Percentiles rank a stretch among this genome's conserved stretches.
phyloP scores from a whole-genome alignment of 2,113 vertebrate species.

The Anser brachyrhynchus region DNA sequence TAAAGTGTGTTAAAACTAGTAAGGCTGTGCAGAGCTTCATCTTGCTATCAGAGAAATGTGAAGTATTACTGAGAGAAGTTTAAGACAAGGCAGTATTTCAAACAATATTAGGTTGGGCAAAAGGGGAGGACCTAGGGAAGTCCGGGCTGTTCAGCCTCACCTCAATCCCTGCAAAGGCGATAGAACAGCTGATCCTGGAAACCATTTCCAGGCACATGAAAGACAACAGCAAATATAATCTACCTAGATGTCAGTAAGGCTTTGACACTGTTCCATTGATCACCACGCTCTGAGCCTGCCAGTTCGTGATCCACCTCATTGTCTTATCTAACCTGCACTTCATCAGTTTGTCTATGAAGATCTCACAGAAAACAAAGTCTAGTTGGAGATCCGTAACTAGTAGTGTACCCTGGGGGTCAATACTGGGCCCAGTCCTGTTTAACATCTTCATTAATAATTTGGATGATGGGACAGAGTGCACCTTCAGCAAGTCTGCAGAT shows the following conservation, averaged over 20 bases:
- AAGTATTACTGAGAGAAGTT: neutral
- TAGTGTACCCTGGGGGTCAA: neutral
- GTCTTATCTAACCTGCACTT: too few relatives aligned
- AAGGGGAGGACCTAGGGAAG: neutral
- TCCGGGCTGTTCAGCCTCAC: neutral
- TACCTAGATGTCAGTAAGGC: neutral
- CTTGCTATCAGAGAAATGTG: neutral
- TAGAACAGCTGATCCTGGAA: neutral
- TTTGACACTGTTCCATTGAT: fast-evolving
- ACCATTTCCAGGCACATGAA: neutral
- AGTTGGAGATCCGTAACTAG: neutral
- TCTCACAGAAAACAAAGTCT: too few relatives aligned
- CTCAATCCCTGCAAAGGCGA: neutral
- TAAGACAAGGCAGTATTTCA: neutral
- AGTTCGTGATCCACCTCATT: too few relatives aligned
- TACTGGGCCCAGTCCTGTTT: neutral
- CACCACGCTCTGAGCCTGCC: too few relatives aligned
- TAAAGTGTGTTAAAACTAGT: neutral
- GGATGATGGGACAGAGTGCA: neutral
- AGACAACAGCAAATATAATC: neutral
- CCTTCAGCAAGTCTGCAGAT: neutral
- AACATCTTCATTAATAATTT: neutral
- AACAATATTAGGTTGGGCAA: neutral
- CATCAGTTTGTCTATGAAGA: too few relatives aligned
- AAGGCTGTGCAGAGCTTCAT: neutral